Base-by-base conservation (phyloP, 2,797 vertebrate genomes). In the Eleutherodactylus coqui region DNA sequence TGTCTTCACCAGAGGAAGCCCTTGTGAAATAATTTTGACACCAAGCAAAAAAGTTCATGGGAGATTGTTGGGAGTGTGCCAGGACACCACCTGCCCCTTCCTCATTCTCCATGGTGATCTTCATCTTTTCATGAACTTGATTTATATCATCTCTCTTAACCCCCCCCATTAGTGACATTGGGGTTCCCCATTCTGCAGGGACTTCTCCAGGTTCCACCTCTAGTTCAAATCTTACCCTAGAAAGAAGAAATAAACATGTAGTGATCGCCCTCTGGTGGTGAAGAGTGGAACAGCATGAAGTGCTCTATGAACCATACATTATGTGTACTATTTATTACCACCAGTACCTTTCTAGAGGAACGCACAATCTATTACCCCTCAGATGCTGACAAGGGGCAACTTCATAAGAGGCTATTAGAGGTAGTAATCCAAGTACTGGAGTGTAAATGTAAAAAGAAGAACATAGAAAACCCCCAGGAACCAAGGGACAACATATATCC, bases 241-340 rank as follows among this genome's bases (percentile, higher is more conserved):
- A n/a, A 78, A 21, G 4, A 32, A 34, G 32, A 19, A 4, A 45
- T 8, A n/a, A 47, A 34, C 34, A 47, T 17, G 58, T 62, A 80
- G 4, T 47, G 36, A 64, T 3, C 38, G 21, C 78, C 78, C 78
- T 64, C 78, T 80, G 62, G 78, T 67, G 78, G 58, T 47, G 27
- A 47, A 64, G 4, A 67, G n/a, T 17, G 36, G 24, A 80, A 64
- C 34, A 47, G 27, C 8, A 11, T 21, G 7, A 29, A 19, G 8
- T 6, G 27, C 29, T 32, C n/a, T 13, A 67, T 51, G 45, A 45
- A 64, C 29, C 29, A 16, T 4, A 17, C 29, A 34, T 32, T 32
- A 14, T 29, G 27, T 60, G 13, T 11, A 27, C n/a, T 27, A 58
- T 9, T n/a, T 7, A 58, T 13, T 13, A 13, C 16, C 47, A n/a